Conservation (phyloP, 1,140 invertebrate genomes). For the Drosophila simulans region DNA sequence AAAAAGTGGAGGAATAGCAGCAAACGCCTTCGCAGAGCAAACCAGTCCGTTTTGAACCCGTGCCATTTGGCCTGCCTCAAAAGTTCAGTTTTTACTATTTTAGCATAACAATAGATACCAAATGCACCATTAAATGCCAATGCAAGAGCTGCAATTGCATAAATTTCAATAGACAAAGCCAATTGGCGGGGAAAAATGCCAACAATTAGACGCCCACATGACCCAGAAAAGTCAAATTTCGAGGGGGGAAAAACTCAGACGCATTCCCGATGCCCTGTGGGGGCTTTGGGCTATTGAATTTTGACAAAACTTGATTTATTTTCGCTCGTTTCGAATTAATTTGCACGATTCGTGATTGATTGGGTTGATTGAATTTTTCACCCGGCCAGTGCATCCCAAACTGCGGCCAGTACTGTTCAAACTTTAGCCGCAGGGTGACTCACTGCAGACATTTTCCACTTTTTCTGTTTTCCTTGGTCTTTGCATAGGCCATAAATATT, state of each 20-base stretch:
- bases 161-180: conserved; percentile 57
- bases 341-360: conserved; percentile 39
- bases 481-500: conserved; percentile 44
- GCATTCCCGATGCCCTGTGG: conserved; percentile 54
- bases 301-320: conserved; percentile 68
- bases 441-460: conserved; percentile 4
- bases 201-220: conserved; percentile 78
- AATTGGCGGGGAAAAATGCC: conserved; percentile 41
- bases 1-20: background rate
- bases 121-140: conserved; percentile 59
- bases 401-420: conserved; percentile 2
- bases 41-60: conserved; percentile 24
- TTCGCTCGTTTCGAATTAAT: conserved; percentile 49
- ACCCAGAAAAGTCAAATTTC: conserved; percentile 48
- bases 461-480: conserved; percentile 7
- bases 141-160: conserved; percentile 55
- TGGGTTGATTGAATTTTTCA: conserved; percentile 30
- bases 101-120: conserved; percentile 52
- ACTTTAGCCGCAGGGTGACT: conserved; percentile 14
- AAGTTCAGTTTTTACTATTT: conserved; percentile 44
- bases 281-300: conserved; percentile 51
- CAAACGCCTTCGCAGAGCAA: conserved; percentile 26
- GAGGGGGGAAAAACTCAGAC: conserved; percentile 31
- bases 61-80: conserved; percentile 38
- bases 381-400: background rate